Base-by-base conservation (phyloP, 2,113 vertebrate species). In the Syrmaticus mikado region DNA sequence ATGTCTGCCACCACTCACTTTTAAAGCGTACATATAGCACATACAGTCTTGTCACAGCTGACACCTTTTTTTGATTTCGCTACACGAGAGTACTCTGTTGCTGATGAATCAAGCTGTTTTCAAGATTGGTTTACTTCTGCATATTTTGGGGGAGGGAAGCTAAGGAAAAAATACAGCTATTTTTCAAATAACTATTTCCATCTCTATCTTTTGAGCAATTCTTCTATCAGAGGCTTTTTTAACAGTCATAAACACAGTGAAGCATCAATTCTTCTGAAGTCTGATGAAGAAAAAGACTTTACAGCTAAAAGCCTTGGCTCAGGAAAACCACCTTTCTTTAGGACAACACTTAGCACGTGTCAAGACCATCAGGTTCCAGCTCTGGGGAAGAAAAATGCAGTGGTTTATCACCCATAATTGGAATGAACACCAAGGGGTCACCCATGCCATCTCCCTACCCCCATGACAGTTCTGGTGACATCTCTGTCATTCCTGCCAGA, bases 11-110 rank as follows among this genome's bases (percentile, higher is more conserved):
- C 74, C 82, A 90, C 83, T 93, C 79, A 61, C 17, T 95, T 87
- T 57, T 43, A 74, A 83, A 92, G 68, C 87, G 53, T 96, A 87
- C 90, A 74, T 82, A 78, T 60, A 78, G 61, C 52, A 25, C 64
- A 89, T 83, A 82, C 3, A 91, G 82, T 30, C 79, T 88, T 90
- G 82, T 94, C 92, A 78, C 61, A 91, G 87, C 82, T 94, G 93
- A 96, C 92, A 94, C 82, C 76, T 91, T 93, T 92, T 93, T 95
- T 91, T 71, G 68, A 80, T 74, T 85, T 90, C 90, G 79, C 76
- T 83, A 76, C 72, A 55, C 61, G 60, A 73, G 58, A 95, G 75
- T 90, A 74, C 85, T 87, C 81, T 64, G 75, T 65, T 91, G 76
- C 46, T 95, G 80, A 79, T 83, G 82, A 87, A 92, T 90, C 90